Conservation (phyloP, 2,797 vertebrate species). For the Tachyglossus aculeatus region DNA sequence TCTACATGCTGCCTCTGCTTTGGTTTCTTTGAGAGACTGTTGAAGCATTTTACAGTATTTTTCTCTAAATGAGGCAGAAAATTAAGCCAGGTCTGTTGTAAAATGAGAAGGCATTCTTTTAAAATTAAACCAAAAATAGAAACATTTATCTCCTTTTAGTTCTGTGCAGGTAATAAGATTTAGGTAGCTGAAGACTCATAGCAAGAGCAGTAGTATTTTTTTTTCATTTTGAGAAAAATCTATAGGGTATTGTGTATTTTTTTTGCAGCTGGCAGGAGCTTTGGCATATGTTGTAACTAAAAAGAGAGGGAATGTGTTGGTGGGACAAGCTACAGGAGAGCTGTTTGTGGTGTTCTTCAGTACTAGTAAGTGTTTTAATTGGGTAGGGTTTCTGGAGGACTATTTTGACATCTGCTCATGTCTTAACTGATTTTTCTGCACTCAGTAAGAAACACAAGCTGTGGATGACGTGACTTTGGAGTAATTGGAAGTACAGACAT, state of each 20-base stretch:
- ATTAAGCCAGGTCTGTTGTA: slow-evolving; percentile 4
- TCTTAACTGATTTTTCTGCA: slow-evolving; percentile 70
- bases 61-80: background rate
- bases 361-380: slow-evolving; percentile 65
- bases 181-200: slow-evolving; percentile 56
- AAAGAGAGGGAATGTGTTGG: slow-evolving; percentile 68
- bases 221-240: slow-evolving; percentile 47
- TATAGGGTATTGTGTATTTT: slow-evolving; percentile 58
- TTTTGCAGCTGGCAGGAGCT: slow-evolving; percentile 68
- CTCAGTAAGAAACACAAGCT: slow-evolving; percentile 70
- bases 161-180: slow-evolving; percentile 51
- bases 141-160: too few relatives aligned
- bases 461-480: slow-evolving; percentile 67
- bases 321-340: slow-evolving; percentile 66
- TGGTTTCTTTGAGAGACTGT: background rate
- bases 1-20: background rate
- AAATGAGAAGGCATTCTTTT: slow-evolving; percentile 21
- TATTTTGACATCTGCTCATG: slow-evolving; percentile 70
- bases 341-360: slow-evolving; percentile 62
- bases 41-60: background rate
- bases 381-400: slow-evolving; percentile 67
- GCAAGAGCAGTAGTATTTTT: too few relatives aligned
- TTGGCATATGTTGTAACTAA: slow-evolving; percentile 71
- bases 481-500: slow-evolving; percentile 69
- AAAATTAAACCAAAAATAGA: too few relatives aligned